A percentile compares a stretch with the other conserved stretches of the same genome.
These are phyloP conservation scores for Amiota mariae DNA, from an alignment of 2,888 invertebrate genomes.

Conservation along the genomic window DNA sequence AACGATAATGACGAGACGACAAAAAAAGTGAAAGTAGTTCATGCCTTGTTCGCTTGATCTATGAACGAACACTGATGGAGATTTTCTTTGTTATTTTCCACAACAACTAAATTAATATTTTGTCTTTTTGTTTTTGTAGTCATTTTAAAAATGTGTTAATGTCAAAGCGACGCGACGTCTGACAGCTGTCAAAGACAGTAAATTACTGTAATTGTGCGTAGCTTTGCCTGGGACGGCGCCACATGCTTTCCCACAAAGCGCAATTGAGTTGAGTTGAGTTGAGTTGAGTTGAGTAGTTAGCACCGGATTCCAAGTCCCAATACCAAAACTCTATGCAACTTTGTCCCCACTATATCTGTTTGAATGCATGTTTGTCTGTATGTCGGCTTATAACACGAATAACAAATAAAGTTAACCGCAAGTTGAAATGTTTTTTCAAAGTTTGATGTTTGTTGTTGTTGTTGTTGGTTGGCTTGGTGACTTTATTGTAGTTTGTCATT, in stretches of 20 bases:
- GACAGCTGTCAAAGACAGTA: constrained; percentile 71
- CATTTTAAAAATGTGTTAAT: constrained; percentile 34
- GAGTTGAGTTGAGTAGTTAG: too few species aligned
- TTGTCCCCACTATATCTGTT: neutral
- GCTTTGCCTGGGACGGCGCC: constrained; percentile 44
- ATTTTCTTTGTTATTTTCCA: constrained; percentile 14
- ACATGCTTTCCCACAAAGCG: constrained; percentile 15
- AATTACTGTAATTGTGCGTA: constrained; percentile 45
- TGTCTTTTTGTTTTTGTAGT: neutral
- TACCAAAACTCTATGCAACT: neutral
- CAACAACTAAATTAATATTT: constrained; percentile 26
- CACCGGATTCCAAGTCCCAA: too few species aligned
- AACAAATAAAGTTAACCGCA: too few species aligned
- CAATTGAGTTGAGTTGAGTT: too few species aligned
- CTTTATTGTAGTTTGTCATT: too few species aligned
- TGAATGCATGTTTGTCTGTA: neutral
- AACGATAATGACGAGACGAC: neutral
- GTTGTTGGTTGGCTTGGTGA: too few species aligned
- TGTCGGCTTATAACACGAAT: neutral
- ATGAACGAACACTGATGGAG: neutral
- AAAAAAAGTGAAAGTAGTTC: constrained; percentile 31
- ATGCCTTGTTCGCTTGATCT: constrained; percentile 9
- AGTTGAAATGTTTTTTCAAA: too few species aligned
- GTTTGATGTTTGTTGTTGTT: too few species aligned
- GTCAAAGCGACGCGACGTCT: constrained; percentile 44